A percentile compares a stretch with the other conserved stretches of the same genome.
phyloP scores from a whole-genome alignment of 2,797 vertebrate species.

The Propithecus perrieri region DNA sequence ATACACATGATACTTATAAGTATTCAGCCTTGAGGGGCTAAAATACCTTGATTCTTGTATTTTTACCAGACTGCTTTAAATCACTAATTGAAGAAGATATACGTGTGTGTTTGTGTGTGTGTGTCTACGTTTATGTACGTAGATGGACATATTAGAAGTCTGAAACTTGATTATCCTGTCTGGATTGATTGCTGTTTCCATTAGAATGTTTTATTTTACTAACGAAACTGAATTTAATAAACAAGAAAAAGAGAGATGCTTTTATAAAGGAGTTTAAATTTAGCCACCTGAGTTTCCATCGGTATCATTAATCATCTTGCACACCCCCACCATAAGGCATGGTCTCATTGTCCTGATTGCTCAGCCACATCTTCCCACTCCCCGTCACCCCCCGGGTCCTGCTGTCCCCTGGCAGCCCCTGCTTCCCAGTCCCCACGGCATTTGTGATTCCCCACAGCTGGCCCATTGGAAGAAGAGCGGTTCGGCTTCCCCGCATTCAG shows the following conservation, averaged over 20 bases:
- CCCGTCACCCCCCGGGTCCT: rapidly evolving
- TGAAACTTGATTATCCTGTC: not conserved
- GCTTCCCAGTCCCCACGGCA: not conserved
- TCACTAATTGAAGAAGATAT: not conserved
- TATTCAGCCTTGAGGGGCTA: not conserved
- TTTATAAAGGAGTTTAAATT: not conserved
- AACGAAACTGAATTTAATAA: not conserved
- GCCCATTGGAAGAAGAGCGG: constrained; percentile 86
- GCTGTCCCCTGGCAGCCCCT: not conserved
- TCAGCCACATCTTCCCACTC: not conserved
- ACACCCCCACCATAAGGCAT: rapidly evolving
- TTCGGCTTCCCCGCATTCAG: constrained; percentile 93
- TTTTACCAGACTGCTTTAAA: not conserved
- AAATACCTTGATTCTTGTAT: not conserved
- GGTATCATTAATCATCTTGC: no score
- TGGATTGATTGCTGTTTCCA: not conserved
- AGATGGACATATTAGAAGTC: not conserved
- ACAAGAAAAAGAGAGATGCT: not conserved
- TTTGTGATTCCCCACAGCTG: constrained; percentile 84
- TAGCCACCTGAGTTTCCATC: not conserved
- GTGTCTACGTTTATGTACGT: not conserved
- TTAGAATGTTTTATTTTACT: not conserved
- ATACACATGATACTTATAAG: not conserved
- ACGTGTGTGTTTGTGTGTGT: not conserved
- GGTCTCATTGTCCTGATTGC: not conserved